phyloP scores from a whole-genome alignment of 2,888 invertebrate genomes.

The Congeria kusceri region DNA sequence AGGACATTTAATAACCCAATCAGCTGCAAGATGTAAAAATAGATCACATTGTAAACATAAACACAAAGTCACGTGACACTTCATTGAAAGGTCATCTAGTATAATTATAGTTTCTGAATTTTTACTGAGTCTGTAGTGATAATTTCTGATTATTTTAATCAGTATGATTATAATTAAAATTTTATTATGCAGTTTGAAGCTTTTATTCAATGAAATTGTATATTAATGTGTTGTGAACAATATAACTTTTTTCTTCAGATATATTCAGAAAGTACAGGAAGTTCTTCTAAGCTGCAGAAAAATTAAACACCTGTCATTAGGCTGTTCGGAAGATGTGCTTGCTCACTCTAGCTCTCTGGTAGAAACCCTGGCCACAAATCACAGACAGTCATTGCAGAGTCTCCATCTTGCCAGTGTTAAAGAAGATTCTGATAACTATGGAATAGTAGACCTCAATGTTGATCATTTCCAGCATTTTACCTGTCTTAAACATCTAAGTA shows the following conservation, averaged over 20 bases:
- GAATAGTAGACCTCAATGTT: slow-evolving; percentile 87
- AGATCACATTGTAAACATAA: slow-evolving; percentile 58
- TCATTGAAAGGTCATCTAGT: no score
- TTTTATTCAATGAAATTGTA: no score
- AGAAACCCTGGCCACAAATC: slow-evolving; percentile 85
- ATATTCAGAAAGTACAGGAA: slow-evolving; percentile 84
- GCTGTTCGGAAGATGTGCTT: slow-evolving; percentile 87
- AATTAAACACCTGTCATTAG: slow-evolving; percentile 87
- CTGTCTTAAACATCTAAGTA: slow-evolving; percentile 88
- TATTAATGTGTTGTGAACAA: no score
- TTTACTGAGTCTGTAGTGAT: no score
- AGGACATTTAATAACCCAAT: slow-evolving; percentile 68
- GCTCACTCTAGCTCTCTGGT: slow-evolving; percentile 86
- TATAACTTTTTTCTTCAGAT: slow-evolving; percentile 66
- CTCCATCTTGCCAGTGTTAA: slow-evolving; percentile 91
- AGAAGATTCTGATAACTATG: slow-evolving; percentile 90
- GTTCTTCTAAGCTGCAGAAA: slow-evolving; percentile 86
- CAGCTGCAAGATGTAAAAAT: slow-evolving; percentile 57
- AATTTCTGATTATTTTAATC: no score
- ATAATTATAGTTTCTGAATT: no score
- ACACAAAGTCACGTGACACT: slow-evolving; percentile 51
- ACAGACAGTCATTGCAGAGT: slow-evolving; percentile 88
- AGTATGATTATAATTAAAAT: no score
- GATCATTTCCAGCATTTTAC: slow-evolving; percentile 88
- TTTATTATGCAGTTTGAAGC: no score